Percentiles rank a stretch among this genome's conserved stretches.
phyloP scores from a whole-genome alignment of 2,113 vertebrate species.

The Symphodus melops region DNA sequence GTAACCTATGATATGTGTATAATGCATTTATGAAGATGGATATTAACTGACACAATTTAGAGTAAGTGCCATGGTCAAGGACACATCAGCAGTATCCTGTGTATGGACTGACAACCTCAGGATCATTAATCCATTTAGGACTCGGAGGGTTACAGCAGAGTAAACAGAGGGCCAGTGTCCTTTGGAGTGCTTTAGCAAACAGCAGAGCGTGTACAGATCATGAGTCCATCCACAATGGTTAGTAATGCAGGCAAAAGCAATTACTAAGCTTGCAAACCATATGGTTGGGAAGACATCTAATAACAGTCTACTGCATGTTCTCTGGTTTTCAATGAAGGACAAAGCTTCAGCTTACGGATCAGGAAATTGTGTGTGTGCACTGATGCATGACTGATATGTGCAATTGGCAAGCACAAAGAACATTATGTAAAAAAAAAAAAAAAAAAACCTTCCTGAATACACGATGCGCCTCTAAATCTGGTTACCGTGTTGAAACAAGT shows the following conservation, averaged over 20 bases:
- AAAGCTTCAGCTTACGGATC: conserved; percentile 63
- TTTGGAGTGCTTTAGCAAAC: conserved; percentile 65
- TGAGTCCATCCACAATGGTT: conserved; percentile 49
- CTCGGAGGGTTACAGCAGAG: conserved; percentile 55
- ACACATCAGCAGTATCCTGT: conserved; percentile 67
- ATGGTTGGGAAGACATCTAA: conserved; percentile 67
- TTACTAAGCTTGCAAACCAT: conserved; percentile 66
- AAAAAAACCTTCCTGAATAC: conserved; percentile 29
- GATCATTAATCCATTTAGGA: conserved; percentile 78
- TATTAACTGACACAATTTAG: conserved; percentile 76
- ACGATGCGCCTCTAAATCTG: conserved; percentile 54
- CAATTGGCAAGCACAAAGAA: conserved; percentile 59
- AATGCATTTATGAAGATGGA: conserved; percentile 75
- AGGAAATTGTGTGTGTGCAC: conserved; percentile 56
- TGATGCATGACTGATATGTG: conserved; percentile 63
- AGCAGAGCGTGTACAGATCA: conserved; percentile 50
- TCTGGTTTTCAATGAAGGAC: conserved; percentile 70
- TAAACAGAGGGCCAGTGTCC: conserved; percentile 70
- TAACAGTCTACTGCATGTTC: conserved; percentile 64
- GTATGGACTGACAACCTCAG: conserved; percentile 72
- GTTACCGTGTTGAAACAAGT: conserved; percentile 54
- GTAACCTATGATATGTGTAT: conserved; percentile 62
- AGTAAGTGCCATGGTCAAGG: conserved; percentile 76
- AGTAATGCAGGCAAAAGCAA: conserved; percentile 54
- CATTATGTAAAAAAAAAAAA: conserved; percentile 48